A percentile compares a stretch with the other conserved stretches of the same genome.
phyloP scores from a whole-genome alignment of 2,888 invertebrate genomes.

The Eustalomyia histrio region DNA sequence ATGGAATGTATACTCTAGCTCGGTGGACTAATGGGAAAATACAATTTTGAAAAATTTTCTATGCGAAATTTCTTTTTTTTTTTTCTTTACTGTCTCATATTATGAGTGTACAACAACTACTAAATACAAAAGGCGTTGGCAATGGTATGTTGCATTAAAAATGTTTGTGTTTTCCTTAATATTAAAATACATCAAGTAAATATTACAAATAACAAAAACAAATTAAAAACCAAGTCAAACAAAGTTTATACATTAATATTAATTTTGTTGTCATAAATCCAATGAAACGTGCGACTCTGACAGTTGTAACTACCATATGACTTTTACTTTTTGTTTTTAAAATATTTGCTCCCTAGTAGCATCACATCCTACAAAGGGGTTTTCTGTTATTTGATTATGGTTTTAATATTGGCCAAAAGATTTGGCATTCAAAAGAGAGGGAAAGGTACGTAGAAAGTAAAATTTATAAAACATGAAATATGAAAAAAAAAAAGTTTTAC shows the following conservation, averaged over 20 bases:
- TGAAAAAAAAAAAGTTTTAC: conserved; percentile 56
- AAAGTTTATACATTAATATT: conserved; percentile 73
- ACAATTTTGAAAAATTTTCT: too few relatives aligned
- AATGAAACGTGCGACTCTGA: conserved; percentile 69
- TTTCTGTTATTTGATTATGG: conserved; percentile 18
- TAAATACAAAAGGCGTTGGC: not conserved
- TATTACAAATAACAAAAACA: conserved; percentile 9
- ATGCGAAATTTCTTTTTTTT: too few relatives aligned
- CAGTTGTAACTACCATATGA: conserved; percentile 56
- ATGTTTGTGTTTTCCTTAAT: conserved; percentile 11
- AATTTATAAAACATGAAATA: conserved; percentile 2
- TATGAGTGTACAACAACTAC: too few relatives aligned
- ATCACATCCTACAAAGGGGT: conserved; percentile 6
- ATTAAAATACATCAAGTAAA: conserved; percentile 21
- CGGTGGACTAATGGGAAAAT: too few relatives aligned
- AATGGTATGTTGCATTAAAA: not conserved
- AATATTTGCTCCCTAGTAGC: conserved; percentile 1
- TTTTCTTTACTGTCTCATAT: too few relatives aligned
- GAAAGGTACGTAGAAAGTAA: conserved; percentile 32
- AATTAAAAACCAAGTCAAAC: conserved; percentile 34
- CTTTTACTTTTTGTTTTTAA: conserved; percentile 43
- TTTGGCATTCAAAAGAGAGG: conserved; percentile 30
- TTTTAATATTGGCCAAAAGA: not conserved
- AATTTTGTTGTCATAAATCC: conserved; percentile 76
- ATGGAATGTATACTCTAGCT: too few relatives aligned